Percentiles rank a stretch among this genome's conserved stretches.
These are phyloP conservation scores for Bradysia coprophila DNA, from an alignment of 1,140 invertebrate species.

Conservation along the genomic window DNA sequence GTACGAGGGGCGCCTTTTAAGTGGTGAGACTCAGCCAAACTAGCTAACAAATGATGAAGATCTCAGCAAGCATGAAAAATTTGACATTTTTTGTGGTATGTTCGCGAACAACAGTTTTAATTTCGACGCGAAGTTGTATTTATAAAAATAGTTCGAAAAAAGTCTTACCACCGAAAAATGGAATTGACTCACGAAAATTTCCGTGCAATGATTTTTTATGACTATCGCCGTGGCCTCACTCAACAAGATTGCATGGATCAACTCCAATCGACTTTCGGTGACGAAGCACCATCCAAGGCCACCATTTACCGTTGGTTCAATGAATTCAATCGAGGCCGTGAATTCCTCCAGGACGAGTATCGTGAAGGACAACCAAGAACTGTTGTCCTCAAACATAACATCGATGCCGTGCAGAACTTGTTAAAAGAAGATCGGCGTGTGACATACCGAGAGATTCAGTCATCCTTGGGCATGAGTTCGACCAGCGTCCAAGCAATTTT, in stretches of 20 bases:
- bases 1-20: too few relatives aligned
- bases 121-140: too few relatives aligned
- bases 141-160: background rate
- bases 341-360: conserved; percentile 12
- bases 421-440: conserved; percentile 12
- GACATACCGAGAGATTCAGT: conserved; percentile 3
- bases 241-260: background rate
- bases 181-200: background rate
- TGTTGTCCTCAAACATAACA: conserved; percentile 6
- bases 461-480: background rate
- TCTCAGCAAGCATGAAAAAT: too few relatives aligned
- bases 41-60: too few relatives aligned
- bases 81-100: too few relatives aligned
- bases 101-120: too few relatives aligned
- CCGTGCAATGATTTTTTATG: conserved; percentile 2
- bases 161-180: background rate
- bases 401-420: conserved; percentile 10
- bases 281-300: conserved; percentile 10
- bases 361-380: conserved; percentile 8
- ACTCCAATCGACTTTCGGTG: background rate
- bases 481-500: background rate
- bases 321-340: conserved; percentile 15
- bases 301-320: conserved; percentile 14
- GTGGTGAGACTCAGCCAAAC: too few relatives aligned
- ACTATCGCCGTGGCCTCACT: background rate